Base-by-base conservation (phyloP, 1,140 invertebrate species). In the Adoxophyes honmai region DNA sequence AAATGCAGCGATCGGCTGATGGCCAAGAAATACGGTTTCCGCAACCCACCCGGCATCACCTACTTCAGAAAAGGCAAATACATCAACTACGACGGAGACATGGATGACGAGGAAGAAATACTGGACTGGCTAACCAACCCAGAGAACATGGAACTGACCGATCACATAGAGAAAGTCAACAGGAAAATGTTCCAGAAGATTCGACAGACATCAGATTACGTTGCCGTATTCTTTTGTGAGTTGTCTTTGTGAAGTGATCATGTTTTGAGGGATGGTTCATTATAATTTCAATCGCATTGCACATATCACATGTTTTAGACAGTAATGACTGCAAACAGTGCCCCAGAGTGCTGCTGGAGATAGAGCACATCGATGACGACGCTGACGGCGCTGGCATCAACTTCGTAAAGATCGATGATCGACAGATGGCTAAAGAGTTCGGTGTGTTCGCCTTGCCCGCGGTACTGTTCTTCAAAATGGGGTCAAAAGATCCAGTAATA, bases 191-290 rank as follows among this genome's bases (percentile, higher is more conserved):
- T 98, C 73, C 94, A 97, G 48, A 96, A 97, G 86, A 96, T 98
- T 70, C 90, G 96, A 60, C 95, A 97, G 78, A 94, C 94, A 15
- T 96, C 96, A 0, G 96, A 98, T 76, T 98, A 98, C 77, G 92
- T 98, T n/a, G 96, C 96, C 4, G 96, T 97, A 36, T 96, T 98
- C 87, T 97, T 98, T 91, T 98, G 97, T 98, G 90, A 95, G 95
- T 93, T 63, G 59, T 64, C 59, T 53, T 55, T 69, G 55, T 61
- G 60, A 61, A 18, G 44, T 48, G n/a, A 6, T 36, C 9, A 48
- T 6, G 10, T 11, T 57, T 21, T 18, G 16, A 57, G 37, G 18
- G 13, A 54, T 5, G 35, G 13, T 54, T 36, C 52, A 64, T 64
- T 62, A 52, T 56, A 72, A 73, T 73, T 74, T 64, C 68, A 71